These are phyloP conservation scores for Corvus hawaiiensis DNA, from an alignment of 2,113 vertebrate genomes.

Conservation along the genomic window DNA sequence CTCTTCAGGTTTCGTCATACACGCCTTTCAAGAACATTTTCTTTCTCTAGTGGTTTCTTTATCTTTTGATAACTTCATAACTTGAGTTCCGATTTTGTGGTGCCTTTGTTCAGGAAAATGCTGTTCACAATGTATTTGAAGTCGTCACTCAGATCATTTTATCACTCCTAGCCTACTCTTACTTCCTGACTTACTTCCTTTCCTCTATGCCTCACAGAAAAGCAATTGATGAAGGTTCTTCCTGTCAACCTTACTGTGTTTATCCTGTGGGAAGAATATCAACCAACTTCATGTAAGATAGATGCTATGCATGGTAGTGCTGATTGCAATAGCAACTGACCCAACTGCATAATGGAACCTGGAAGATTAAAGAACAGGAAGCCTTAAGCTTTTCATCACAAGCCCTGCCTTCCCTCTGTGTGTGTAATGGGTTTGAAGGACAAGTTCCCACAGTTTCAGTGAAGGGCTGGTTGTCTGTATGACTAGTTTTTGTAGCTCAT, in stretches of 20 bases:
- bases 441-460: not conserved
- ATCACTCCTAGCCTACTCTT: not conserved
- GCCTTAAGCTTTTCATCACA: not conserved
- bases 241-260: not conserved
- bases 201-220: not conserved
- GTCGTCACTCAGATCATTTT: not conserved
- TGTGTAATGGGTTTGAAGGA: not conserved
- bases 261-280: not conserved
- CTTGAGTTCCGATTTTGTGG: not conserved
- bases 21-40: not conserved
- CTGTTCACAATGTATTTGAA: not conserved
- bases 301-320: not conserved
- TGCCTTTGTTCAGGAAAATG: not conserved
- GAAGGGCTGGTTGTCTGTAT: not conserved
- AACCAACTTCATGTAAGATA: not conserved
- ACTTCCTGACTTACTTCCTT: not conserved
- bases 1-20: not conserved
- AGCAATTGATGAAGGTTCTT: not conserved
- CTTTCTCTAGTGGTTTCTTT: not conserved
- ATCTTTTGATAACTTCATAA: not conserved
- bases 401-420: not conserved
- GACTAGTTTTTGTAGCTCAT: not conserved
- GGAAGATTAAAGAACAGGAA: not conserved
- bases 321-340: not conserved
- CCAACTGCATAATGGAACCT: not conserved